A percentile compares a stretch with the other conserved stretches of the same genome.
phyloP scores from a whole-genome alignment of 2,113 vertebrate species.

The Polypterus bichir region DNA sequence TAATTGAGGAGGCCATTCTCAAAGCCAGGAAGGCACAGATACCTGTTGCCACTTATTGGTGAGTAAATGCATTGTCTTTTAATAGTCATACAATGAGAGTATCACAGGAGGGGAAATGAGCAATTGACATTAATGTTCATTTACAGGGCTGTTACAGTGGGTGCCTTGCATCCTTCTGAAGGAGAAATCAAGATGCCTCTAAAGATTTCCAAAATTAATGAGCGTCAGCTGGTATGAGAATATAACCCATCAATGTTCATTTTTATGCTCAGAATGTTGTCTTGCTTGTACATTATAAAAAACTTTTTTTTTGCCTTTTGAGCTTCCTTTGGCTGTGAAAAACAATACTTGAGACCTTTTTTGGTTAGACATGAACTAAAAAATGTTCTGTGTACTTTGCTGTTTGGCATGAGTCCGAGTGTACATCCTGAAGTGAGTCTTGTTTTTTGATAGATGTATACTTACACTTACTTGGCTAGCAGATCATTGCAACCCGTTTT shows the following conservation, averaged over 20 bases:
- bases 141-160: conserved; percentile 37
- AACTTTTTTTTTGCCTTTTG: too few relatives aligned
- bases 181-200: conserved; percentile 37
- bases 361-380: neutral
- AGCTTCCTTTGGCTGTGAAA: neutral
- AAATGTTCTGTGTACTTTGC: too few relatives aligned
- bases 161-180: conserved; percentile 24
- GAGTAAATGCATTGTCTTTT: conserved; percentile 10
- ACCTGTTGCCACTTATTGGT: conserved; percentile 38
- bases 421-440: too few relatives aligned
- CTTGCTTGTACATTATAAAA: neutral
- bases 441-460: neutral
- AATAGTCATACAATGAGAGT: neutral
- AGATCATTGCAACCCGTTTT: too few relatives aligned
- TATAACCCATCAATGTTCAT: neutral
- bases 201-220: conserved; percentile 25
- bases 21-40: conserved; percentile 18
- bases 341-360: neutral
- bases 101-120: neutral
- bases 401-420: too few relatives aligned
- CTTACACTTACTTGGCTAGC: too few relatives aligned
- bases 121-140: neutral
- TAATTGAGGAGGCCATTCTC: conserved; percentile 39
- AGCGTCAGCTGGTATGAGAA: conserved; percentile 24
- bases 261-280: neutral